A percentile compares a stretch with the other conserved stretches of the same genome.
These are phyloP conservation scores for Pelodytes ibericus DNA, from an alignment of 2,797 vertebrate species.

Conservation along the genomic window DNA sequence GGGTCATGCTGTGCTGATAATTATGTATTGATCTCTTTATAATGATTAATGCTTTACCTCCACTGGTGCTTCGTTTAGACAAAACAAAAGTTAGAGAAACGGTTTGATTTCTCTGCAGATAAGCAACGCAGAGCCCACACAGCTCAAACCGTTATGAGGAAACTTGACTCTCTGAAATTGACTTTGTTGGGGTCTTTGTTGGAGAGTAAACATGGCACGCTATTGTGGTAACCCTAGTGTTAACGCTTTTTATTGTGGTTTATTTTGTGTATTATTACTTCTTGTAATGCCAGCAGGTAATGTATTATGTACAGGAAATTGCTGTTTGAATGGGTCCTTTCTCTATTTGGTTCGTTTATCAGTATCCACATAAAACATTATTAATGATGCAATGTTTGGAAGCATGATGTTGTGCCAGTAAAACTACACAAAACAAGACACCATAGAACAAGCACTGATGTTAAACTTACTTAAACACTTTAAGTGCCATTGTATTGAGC, in stretches of 20 bases:
- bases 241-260: conserved; percentile 10
- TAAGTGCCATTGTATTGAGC: background rate
- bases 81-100: conserved; percentile 51
- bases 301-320: background rate
- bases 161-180: background rate
- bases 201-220: too few species aligned
- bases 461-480: background rate
- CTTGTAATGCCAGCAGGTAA: background rate
- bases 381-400: background rate
- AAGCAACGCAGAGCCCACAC: background rate
- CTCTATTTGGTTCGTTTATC: background rate
- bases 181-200: too few species aligned
- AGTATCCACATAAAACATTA: background rate
- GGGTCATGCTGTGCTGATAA: conserved; percentile 56
- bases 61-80: conserved; percentile 54
- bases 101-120: conserved; percentile 31
- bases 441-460: background rate
- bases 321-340: background rate
- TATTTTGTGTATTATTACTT: background rate
- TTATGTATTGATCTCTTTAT: conserved; percentile 67
- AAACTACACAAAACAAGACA: background rate
- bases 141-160: conserved; percentile 5
- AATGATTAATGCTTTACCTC: conserved; percentile 58
- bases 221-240: background rate
- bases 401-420: background rate